phyloP scores from a whole-genome alignment of 2,888 invertebrate genomes.

The Callosobruchus maculatus region DNA sequence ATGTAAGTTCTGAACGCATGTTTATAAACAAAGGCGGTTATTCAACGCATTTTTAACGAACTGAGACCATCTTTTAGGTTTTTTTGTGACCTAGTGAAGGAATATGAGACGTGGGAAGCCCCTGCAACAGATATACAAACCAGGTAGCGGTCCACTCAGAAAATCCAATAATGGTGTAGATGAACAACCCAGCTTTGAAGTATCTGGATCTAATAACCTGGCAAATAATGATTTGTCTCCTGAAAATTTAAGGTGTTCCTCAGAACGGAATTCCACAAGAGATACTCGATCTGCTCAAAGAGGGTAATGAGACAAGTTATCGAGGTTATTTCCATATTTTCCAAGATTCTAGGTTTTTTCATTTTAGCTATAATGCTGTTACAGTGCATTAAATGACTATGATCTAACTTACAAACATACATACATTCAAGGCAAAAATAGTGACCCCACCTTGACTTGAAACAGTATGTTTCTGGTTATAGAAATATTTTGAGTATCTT shows the following conservation, averaged over 20 bases:
- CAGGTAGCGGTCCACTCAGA: slow-evolving; percentile 72
- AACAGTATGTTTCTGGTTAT: no score
- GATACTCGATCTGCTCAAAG: slow-evolving; percentile 20
- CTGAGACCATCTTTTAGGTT: slow-evolving; percentile 18
- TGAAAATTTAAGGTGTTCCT: slow-evolving; percentile 28
- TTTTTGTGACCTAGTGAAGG: slow-evolving; percentile 23
- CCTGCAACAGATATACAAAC: slow-evolving; percentile 68
- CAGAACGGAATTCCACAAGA: slow-evolving; percentile 35
- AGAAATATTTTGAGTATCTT: no score
- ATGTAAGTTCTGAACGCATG: slow-evolving; percentile 17
- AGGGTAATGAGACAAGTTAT: neutral
- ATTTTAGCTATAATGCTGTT: no score
- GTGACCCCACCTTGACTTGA: no score
- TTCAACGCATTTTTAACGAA: slow-evolving; percentile 10
- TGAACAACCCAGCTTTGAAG: slow-evolving; percentile 45
- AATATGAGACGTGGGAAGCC: slow-evolving; percentile 61
- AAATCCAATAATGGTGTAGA: slow-evolving; percentile 62
- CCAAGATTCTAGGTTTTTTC: neutral
- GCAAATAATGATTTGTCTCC: slow-evolving; percentile 20
- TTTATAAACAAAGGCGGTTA: slow-evolving; percentile 33
- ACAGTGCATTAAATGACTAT: no score
- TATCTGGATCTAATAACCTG: slow-evolving; percentile 29
- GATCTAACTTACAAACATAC: no score
- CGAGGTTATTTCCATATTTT: no score
- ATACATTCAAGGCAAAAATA: no score